A percentile compares a stretch with the other conserved stretches of the same genome.
These are phyloP conservation scores for Lathronympha strigana DNA, from an alignment of 2,888 invertebrate species.

Conservation along the genomic window DNA sequence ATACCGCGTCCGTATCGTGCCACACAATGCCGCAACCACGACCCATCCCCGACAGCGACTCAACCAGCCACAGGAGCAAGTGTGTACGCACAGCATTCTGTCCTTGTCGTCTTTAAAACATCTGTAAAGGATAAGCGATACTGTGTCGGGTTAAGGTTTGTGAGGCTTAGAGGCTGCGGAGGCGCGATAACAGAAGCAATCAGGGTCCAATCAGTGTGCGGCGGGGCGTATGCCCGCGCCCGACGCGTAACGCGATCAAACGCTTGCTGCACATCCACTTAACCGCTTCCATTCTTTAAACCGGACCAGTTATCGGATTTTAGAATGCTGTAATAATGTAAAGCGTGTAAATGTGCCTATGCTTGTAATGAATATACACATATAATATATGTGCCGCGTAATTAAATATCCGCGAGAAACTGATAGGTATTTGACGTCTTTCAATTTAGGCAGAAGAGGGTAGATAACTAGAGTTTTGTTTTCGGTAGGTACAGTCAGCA, in stretches of 20 bases:
- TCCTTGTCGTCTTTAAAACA: background rate
- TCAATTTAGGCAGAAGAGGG: background rate
- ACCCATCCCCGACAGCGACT: background rate
- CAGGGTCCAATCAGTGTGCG: conserved; percentile 64
- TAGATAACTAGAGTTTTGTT: too few relatives aligned
- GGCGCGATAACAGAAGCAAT: conserved; percentile 59
- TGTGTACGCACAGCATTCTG: background rate
- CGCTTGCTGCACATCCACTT: conserved; percentile 23
- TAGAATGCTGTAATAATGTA: background rate
- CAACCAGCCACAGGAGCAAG: background rate
- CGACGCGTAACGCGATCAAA: conserved; percentile 42
- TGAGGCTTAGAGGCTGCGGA: conserved; percentile 34
- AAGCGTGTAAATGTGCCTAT: background rate
- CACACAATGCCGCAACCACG: conserved; percentile 11
- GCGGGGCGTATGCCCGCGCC: conserved; percentile 59
- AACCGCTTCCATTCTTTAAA: conserved; percentile 21
- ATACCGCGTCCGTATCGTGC: conserved; percentile 37
- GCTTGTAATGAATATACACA: background rate
- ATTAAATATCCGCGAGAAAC: background rate
- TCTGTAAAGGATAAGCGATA: conserved; percentile 9
- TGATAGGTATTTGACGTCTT: background rate
- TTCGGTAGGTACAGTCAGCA: too few relatives aligned
- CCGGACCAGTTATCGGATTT: background rate
- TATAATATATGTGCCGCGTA: too few relatives aligned
- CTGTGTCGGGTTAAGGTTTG: background rate